These are phyloP conservation scores for Drosophila punjabiensis DNA, from an alignment of 1,140 invertebrate species.

Conservation along the genomic window DNA sequence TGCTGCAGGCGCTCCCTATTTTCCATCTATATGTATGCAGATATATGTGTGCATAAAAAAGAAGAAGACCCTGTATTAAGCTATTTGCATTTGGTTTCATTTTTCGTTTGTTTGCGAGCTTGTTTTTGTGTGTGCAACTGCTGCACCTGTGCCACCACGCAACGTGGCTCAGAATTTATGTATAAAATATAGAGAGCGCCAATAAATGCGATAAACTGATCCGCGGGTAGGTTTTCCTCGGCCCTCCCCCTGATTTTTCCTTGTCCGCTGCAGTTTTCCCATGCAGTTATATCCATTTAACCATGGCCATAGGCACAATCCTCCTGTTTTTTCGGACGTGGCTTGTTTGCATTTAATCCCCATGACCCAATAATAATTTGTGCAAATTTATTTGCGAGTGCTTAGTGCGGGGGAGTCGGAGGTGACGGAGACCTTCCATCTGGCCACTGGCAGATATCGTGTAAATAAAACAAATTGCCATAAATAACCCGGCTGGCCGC, in stretches of 20 bases:
- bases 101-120: slow-evolving; percentile 28
- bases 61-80: slow-evolving; percentile 63
- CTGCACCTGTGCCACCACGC: slow-evolving; percentile 50
- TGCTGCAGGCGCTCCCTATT: slow-evolving; percentile 39
- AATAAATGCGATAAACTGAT: slow-evolving; percentile 79
- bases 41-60: slow-evolving; percentile 29
- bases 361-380: slow-evolving; percentile 79
- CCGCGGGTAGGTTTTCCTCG: slow-evolving; percentile 36
- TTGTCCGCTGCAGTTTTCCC: not conserved
- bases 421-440: slow-evolving; percentile 34
- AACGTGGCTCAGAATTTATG: slow-evolving; percentile 67
- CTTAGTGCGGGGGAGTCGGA: slow-evolving; percentile 53
- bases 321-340: slow-evolving; percentile 21
- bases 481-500: slow-evolving; percentile 78
- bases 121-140: slow-evolving; percentile 46
- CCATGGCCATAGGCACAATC: slow-evolving; percentile 42
- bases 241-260: not conserved
- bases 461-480: slow-evolving; percentile 84
- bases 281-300: slow-evolving; percentile 56
- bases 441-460: slow-evolving; percentile 77
- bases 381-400: slow-evolving; percentile 80
- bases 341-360: slow-evolving; percentile 69
- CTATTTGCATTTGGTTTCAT: slow-evolving; percentile 63
- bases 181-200: slow-evolving; percentile 69
- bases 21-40: slow-evolving; percentile 35